Evolutionary conservation across 2,797 vertebrate species (phyloP), one percentile per base, ranked within the genome.

Genomic region (Paratrypauchen microcephalus): DNA sequence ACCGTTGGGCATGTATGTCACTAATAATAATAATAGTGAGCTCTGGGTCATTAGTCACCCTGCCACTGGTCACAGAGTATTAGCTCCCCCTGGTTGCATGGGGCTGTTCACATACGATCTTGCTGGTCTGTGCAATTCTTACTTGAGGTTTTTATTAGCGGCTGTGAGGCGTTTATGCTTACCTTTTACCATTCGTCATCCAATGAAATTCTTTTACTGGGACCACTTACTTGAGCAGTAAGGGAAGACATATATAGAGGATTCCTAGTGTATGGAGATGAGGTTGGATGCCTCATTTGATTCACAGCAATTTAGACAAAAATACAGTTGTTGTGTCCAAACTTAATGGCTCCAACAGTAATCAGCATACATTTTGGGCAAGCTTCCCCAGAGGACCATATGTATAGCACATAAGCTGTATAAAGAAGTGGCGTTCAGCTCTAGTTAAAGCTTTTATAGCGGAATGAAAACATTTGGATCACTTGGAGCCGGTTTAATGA

Each of bases 41-140:
- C 55, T 57, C 13, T 16, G 26, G 26, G 56, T 58, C 56, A 58
- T 58, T 58, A 58, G 24, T 58, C 56, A 58, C 56, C 6, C 26
- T 28, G 56, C 56, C 24, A 28, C 26, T 28, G 56, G 8, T 3
- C 26, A 12, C 54, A 6, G 54, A 26, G 54, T 6, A 56, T 56
- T 56, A 56, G 54, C 54, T 13, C 13, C 24, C 54, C 24, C n/a
- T 26, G 23, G 54, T 15, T 30, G 56, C 52, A 23, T 23, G 54
- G 23, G 23, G 56, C 15, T 15, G 55, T 56, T 6, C 55, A 15
- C 26, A 8, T 23, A 12, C 15, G 6, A 30, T 30, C 24, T 8
- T 58, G 56, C 56, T 58, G 52, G 5, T 6, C 24, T 30, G 56
- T 19, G 56, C 56, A 26, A 28, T 58, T 58, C 56, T 30, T 58